A percentile compares a stretch with the other conserved stretches of the same genome.
phyloP scores from a whole-genome alignment of 1,140 invertebrate species.

The Gryllus bimaculatus region DNA sequence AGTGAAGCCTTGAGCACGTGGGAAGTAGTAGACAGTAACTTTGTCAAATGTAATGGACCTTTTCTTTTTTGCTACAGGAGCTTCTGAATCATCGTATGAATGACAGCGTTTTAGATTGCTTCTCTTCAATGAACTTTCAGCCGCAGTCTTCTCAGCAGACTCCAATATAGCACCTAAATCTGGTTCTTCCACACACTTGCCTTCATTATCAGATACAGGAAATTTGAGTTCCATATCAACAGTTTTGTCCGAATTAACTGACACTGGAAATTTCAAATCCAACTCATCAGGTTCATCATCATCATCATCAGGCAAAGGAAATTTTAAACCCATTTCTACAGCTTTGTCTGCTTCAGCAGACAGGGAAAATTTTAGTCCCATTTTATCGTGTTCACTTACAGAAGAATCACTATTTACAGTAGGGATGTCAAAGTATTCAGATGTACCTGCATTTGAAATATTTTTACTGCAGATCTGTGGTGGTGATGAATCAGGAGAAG shows the following conservation, averaged over 20 bases:
- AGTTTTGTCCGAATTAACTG: background rate
- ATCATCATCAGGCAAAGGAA: background rate
- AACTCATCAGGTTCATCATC: background rate
- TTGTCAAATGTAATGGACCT: slow-evolving; percentile 78
- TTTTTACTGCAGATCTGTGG: background rate
- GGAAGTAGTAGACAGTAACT: slow-evolving; percentile 93
- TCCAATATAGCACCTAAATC: slow-evolving; percentile 12
- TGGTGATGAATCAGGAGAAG: background rate
- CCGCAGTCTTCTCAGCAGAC: background rate
- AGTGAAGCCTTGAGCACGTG: slow-evolving; percentile 90
- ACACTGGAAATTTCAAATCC: background rate
- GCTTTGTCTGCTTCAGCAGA: background rate
- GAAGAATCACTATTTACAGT: background rate
- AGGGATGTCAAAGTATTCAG: background rate
- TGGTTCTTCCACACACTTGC: background rate
- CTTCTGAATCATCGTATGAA: slow-evolving; percentile 28
- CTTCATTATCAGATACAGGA: background rate
- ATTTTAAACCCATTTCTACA: background rate
- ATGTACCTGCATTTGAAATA: background rate
- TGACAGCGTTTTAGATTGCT: slow-evolving; percentile 39
- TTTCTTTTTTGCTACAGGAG: slow-evolving; percentile 48
- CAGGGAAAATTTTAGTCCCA: background rate
- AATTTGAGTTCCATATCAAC: background rate
- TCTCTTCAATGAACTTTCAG: slow-evolving; percentile 26
- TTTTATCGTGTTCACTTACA: background rate